Percentiles rank a stretch among this genome's conserved stretches.
Evolutionary conservation across 2,888 invertebrate species (phyloP).

Genomic region (Electrophaes corylata): DNA sequence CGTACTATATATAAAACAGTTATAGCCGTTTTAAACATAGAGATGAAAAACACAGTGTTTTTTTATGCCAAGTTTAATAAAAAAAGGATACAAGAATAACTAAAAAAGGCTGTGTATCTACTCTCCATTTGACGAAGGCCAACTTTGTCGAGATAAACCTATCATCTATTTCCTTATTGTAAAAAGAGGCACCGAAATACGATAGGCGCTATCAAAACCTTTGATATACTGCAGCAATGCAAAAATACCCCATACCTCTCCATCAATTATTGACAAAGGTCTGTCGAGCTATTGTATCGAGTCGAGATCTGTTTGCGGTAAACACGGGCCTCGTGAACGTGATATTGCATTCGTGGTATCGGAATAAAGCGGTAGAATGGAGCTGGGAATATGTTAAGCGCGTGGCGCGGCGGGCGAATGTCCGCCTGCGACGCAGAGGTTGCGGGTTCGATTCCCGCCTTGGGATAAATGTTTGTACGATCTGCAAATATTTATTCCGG

Average conservation of each 20-base stretch:
- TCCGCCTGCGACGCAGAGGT: no score
- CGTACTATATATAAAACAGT: no score
- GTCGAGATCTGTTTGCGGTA: slow-evolving; percentile 50
- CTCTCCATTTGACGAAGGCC: no score
- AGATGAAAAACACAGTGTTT: no score
- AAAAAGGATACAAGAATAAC: no score
- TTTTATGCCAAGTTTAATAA: no score
- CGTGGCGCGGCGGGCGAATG: no score
- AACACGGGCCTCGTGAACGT: slow-evolving; percentile 45
- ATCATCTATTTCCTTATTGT: not conserved
- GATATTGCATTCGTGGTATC: slow-evolving; percentile 22
- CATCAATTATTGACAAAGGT: slow-evolving; percentile 42
- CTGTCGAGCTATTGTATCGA: slow-evolving; percentile 48
- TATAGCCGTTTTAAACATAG: no score
- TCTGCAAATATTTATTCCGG: no score
- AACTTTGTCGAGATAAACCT: not conserved
- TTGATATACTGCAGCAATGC: slow-evolving; percentile 18
- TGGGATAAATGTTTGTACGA: no score
- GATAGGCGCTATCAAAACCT: slow-evolving; percentile 6
- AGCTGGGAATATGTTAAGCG: not conserved
- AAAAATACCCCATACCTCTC: slow-evolving; percentile 27
- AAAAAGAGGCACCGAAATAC: not conserved
- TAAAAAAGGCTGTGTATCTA: no score
- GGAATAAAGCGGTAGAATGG: slow-evolving; percentile 6
- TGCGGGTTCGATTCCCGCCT: no score